These are phyloP conservation scores for Reticulitermes speratus DNA, from an alignment of 1,140 invertebrate species.

Conservation along the genomic window DNA sequence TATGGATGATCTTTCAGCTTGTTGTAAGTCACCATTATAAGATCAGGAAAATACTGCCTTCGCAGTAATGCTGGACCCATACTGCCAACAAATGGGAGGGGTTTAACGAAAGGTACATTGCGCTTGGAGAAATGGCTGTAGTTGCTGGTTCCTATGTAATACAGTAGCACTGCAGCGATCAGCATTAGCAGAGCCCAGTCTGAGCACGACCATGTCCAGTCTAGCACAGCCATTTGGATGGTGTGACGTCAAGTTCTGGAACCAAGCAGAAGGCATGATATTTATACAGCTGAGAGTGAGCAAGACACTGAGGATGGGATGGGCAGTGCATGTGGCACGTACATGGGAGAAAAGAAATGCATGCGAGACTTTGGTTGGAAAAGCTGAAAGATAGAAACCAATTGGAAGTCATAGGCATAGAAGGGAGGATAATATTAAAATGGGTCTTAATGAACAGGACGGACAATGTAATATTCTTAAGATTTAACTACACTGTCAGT, in stretches of 20 bases:
- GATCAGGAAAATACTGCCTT: not conserved
- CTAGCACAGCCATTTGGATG: not conserved
- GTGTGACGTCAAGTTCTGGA: not conserved
- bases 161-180: not conserved
- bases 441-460: no score
- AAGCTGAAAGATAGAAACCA: no score
- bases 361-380: no score
- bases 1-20: not conserved
- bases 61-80: not conserved
- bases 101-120: not conserved
- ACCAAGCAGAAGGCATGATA: not conserved
- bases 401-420: no score
- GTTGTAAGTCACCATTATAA: not conserved
- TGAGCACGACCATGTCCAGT: not conserved
- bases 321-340: no score
- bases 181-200: not conserved
- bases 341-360: no score
- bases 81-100: not conserved
- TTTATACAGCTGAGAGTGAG: no score
- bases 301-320: no score
- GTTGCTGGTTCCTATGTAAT: not conserved
- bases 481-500: no score
- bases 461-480: no score
- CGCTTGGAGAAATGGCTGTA: not conserved
- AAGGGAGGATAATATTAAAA: no score